Evolutionary conservation across 2,797 vertebrate genomes (phyloP), one percentile per base, ranked within the genome.

Genomic region (Somateria mollissima): DNA sequence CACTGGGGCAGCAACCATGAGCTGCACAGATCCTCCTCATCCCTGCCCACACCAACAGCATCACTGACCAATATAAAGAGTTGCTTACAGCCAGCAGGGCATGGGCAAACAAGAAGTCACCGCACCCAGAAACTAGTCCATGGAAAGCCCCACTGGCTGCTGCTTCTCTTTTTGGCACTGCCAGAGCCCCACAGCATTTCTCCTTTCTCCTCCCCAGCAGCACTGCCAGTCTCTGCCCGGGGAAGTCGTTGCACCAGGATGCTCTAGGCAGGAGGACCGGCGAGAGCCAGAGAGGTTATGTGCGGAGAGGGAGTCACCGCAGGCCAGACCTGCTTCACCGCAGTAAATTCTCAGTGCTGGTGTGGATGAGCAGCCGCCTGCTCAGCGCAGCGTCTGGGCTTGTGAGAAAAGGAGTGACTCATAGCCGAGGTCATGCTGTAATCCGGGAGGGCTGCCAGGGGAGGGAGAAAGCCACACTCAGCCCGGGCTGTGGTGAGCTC

Each of bases 371-470:
- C 95, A 94, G 89, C 58, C 3, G 1, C 94, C 79, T 10, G 58
- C 89, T 87, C 58, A 1, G 49, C 7, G 0, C 39, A 54, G 72
- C 0, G 36, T 90, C 96, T 94, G 89, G 57, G 72, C 67, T 92
- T 83, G 93, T 90, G 95, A 96, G 95, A 84, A 94, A 87, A 94
- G 79, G 51, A 90, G 76, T 96, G 96, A 96, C 91, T 96, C 95
- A 96, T 69, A 92, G 89, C 79, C 1, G 13, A 95, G 93, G 93
- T 96, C 95, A 96, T 84, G 91, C 83, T 92, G 90, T 84, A 78
- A 87, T 91, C 91, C 72, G 93, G 94, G 95, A 96, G 76, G 32
- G 81, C 41, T 95, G 96, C 95, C 96, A 96, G 90, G 73, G 85
- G 19, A 92, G 76, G 57, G 78, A 93, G 65, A 76, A 89, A 92